Evolutionary conservation across 2,797 vertebrate species (phyloP), one percentile per base, ranked within the genome.

Genomic region (Clarias pachynema): DNA sequence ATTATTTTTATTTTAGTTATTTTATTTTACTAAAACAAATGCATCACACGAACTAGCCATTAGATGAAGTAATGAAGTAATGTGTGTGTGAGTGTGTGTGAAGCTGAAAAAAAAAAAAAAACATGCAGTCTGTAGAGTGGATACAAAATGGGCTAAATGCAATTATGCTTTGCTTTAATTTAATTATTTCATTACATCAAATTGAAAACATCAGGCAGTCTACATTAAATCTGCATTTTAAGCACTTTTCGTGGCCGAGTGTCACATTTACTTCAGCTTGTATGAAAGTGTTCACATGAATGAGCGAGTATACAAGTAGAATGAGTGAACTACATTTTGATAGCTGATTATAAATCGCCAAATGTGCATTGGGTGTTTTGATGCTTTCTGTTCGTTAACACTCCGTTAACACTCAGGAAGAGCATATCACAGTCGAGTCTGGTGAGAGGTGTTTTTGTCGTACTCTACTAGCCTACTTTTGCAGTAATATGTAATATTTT

Each of bases 381-480:
- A 56, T 74, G 72, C 44, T 26, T 77, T 56, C 26, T 9, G 18
- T 57, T 26, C 0, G 10, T 62, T 37, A 37, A 79, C 74, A 24
- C 20, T 2, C 6, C 10, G 24, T 78, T 34, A 59, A 60, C 57
- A 62, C 77, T 15, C 44, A 3, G 15, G 44, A n/a, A 49, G 9
- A 9, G 49, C 4, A 3, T 16, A n/a, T 74, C 24, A 20, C 73
- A 6, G n/a, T 75, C 22, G 9, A 34, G 65, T 40, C 53, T 40
- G 73, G 40, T 79, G 63, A 29, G 60, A 29, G 24, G 7, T 81
- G 40, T 73, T 20, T 75, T 73, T 29, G 34, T 24, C 14, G 12
- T 84, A 86, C 12, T 37, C 80, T 57, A 68, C 84, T 82, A 84
- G 77, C 85, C 62, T 72, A 83, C 82, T 85, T 85, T 24, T 77